Conservation (phyloP, 2,888 invertebrate genomes). For the Mantis religiosa region DNA sequence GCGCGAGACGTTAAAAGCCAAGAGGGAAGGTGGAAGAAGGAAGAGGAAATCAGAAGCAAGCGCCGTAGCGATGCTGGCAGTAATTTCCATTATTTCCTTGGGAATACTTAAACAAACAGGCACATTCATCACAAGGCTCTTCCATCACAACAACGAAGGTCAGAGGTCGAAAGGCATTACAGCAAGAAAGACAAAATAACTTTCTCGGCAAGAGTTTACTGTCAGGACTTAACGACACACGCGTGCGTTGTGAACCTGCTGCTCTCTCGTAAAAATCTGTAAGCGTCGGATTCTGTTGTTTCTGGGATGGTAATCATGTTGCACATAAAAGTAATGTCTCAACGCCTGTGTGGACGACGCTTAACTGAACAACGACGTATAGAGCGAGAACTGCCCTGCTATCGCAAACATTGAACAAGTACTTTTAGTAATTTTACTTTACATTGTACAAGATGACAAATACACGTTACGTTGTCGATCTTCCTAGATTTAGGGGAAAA, state of each 20-base stretch:
- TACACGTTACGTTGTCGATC: too few species aligned
- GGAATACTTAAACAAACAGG: not conserved
- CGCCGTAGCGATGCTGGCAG: not conserved
- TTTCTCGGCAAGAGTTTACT: not conserved
- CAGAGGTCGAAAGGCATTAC: not conserved
- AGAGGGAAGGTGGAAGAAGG: not conserved
- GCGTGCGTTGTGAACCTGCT: too few species aligned
- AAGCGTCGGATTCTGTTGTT: not conserved
- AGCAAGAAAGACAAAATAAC: not conserved
- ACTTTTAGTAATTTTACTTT: too few species aligned
- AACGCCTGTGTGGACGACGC: not conserved
- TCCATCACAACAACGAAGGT: not conserved
- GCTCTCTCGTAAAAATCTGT: not conserved
- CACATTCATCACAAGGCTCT: not conserved
- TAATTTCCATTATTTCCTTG: not conserved
- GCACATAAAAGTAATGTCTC: not conserved
- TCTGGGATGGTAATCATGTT: not conserved
- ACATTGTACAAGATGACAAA: too few species aligned
- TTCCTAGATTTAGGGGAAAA: too few species aligned
- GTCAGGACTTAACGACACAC: not conserved
- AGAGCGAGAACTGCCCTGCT: too few species aligned
- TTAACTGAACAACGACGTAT: not conserved
- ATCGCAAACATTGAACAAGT: too few species aligned
- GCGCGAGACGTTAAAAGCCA: not conserved
- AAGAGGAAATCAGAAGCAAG: not conserved